Evolutionary conservation across 2,888 invertebrate genomes (phyloP), one percentile per base, ranked within the genome.

Genomic region (Diadromus collaris): DNA sequence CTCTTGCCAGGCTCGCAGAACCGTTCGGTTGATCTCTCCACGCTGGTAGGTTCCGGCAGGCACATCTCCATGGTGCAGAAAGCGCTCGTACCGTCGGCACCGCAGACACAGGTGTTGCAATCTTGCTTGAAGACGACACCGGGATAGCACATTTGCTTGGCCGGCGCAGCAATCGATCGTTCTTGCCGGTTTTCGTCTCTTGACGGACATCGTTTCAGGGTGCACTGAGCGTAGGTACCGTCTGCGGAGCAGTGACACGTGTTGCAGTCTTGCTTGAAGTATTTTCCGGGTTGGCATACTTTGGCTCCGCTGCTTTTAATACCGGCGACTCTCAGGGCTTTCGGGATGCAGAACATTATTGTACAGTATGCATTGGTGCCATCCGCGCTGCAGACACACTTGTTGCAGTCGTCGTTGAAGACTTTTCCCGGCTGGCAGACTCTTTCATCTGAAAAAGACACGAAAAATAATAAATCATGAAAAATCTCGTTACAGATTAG

Each of bases 371-470:
- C 58, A 9, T 9, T 38, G 4, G 24, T 54, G 56, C 93, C 92
- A 70, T 93, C 92, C 13, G 91, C 86, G 77, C 92, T 92, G 84
- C 94, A 94, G 13, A 92, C 91, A 83, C 94, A 94, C 86, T 10
- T 89, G 85, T 93, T 93, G 82, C 91, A 91, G n/a, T 88, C 87
- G 64, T 87, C 85, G 27, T 85, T 84, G 84, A 89, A 91, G 13
- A 77, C 78, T 76, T 87, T 85, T 46, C 88, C 88, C 10, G 90
- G 90, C 13, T 21, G 27, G 46, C 83, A 83, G n/a, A 61, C 24
- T 48, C 24, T 46, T 34, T 34, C 27, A 10, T 16, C 32, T n/a
- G 60, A 79, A 5, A 29, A 27, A 46, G 65, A 56, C 64, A 21
- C 7, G 41, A 60, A 70, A 13, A 10, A 44, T 13, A 16, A 27